Conservation (phyloP, 1,140 invertebrate species). For the Formica selysi region DNA sequence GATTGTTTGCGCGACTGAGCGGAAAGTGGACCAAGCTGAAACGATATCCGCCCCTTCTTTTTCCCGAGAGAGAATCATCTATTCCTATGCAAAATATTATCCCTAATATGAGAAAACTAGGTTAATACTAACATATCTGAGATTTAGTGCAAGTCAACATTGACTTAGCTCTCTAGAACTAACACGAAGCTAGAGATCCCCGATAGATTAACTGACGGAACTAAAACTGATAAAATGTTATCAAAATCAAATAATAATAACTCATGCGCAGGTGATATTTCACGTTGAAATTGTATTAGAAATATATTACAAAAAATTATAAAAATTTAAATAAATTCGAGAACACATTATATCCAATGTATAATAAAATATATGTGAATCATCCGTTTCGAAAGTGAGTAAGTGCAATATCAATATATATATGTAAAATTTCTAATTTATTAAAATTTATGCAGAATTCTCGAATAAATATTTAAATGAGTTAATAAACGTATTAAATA, state of each 20-base stretch:
- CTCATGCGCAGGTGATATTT: background rate
- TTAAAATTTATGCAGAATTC: background rate
- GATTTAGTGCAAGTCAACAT: slow-evolving; percentile 49
- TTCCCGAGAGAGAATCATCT: background rate
- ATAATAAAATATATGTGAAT: background rate
- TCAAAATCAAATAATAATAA: slow-evolving; percentile 36
- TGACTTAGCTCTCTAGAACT: slow-evolving; percentile 46
- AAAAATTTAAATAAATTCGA: background rate
- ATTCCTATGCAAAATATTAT: slow-evolving; percentile 3
- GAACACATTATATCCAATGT: background rate
- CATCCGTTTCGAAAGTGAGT: background rate
- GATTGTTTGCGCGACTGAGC: slow-evolving; percentile 13
- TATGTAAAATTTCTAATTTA: background rate
- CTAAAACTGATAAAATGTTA: slow-evolving; percentile 10
- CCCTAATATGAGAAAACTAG: slow-evolving; percentile 37
- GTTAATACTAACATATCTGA: slow-evolving; percentile 40
- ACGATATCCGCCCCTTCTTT: background rate
- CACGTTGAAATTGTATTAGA: background rate
- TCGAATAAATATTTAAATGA: background rate
- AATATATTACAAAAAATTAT: slow-evolving; percentile 1
- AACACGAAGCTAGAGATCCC: background rate
- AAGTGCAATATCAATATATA: background rate
- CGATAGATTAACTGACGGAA: slow-evolving; percentile 17
- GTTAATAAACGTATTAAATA: background rate
- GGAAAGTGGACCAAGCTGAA: slow-evolving; percentile 23